Evolutionary conservation across 1,140 invertebrate genomes (phyloP).

Genomic region (Coptotermes formosanus): DNA sequence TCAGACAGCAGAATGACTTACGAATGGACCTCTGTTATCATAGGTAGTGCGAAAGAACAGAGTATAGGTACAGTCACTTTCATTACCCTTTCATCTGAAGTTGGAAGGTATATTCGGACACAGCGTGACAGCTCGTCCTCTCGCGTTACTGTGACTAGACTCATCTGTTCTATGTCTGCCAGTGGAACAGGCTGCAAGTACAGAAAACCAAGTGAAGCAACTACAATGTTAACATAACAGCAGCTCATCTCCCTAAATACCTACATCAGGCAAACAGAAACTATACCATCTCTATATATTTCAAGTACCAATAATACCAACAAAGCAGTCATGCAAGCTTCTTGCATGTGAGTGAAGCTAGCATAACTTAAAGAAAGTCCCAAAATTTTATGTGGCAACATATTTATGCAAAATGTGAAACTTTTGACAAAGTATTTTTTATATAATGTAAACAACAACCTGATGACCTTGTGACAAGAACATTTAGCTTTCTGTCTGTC

Average conservation of each 20-base stretch:
- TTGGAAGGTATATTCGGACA: conserved; percentile 47
- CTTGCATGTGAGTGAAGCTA: too few species aligned
- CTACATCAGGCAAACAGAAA: not conserved
- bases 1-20: not conserved
- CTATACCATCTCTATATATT: not conserved
- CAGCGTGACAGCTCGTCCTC: conserved; percentile 69
- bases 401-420: too few species aligned
- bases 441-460: too few species aligned
- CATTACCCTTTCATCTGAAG: conserved; percentile 44
- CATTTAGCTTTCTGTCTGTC: too few species aligned
- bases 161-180: conserved; percentile 76
- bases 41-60: too few species aligned
- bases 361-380: too few species aligned
- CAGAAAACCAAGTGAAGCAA: conserved; percentile 25
- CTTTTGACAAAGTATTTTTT: too few species aligned
- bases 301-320: not conserved
- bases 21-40: too few species aligned
- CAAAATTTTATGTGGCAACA: too few species aligned
- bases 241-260: too few species aligned
- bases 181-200: conserved; percentile 69
- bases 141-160: conserved; percentile 65
- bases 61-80: not conserved
- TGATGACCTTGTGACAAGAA: too few species aligned
- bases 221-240: not conserved
- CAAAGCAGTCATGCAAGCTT: too few species aligned